These are phyloP conservation scores for Hepsetus odoe DNA, from an alignment of 2,113 vertebrate species.

Conservation along the genomic window DNA sequence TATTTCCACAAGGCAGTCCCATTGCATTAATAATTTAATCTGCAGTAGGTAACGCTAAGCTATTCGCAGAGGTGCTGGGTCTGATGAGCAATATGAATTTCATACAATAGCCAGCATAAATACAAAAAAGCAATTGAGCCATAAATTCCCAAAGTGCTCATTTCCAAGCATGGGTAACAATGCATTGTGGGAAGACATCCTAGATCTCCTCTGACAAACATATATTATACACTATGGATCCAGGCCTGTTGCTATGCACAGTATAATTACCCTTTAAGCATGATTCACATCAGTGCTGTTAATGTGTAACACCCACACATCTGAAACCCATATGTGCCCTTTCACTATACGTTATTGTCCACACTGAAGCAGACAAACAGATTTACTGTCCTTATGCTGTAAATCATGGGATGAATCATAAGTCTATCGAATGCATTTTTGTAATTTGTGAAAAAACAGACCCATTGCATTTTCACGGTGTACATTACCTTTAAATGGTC, in stretches of 20 bases:
- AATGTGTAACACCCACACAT: slow-evolving; percentile 31
- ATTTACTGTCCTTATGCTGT: too few relatives aligned
- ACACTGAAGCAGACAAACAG: too few relatives aligned
- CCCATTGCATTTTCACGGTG: too few relatives aligned
- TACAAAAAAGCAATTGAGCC: background rate
- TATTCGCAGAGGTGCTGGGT: background rate
- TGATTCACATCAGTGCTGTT: slow-evolving; percentile 19
- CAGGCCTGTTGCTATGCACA: background rate
- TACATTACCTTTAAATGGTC: too few relatives aligned
- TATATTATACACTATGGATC: background rate
- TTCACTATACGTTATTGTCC: slow-evolving; percentile 15
- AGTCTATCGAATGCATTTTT: too few relatives aligned
- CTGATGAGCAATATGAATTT: background rate
- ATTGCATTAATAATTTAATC: slow-evolving; percentile 9
- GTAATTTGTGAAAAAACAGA: too few relatives aligned
- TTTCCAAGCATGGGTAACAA: background rate
- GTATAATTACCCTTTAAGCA: slow-evolving; percentile 31
- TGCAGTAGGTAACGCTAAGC: background rate
- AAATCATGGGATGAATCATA: too few relatives aligned
- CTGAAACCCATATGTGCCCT: slow-evolving; percentile 17
- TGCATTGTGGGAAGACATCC: background rate
- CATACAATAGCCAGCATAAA: background rate
- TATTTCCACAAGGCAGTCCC: background rate
- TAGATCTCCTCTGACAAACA: background rate
- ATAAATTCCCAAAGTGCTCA: background rate